A percentile compares a stretch with the other conserved stretches of the same genome.
These are phyloP conservation scores for Porites lutea DNA, from an alignment of 64 coral and sea anemone species.

Conservation along the genomic window DNA sequence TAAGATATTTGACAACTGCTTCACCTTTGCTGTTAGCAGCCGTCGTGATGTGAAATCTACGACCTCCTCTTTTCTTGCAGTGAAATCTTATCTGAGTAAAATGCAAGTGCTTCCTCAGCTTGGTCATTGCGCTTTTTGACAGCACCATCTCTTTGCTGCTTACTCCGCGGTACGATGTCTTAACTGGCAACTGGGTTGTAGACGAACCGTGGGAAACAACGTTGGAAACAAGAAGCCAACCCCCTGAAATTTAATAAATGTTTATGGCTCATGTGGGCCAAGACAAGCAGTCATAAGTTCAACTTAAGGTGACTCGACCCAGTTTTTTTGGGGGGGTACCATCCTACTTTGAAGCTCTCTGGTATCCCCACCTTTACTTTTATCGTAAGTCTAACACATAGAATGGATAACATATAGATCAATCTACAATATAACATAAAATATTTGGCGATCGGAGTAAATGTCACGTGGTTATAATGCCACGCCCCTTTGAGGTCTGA, in stretches of 20 bases:
- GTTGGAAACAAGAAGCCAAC: not conserved
- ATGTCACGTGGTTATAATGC: no score
- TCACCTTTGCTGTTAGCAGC: not conserved
- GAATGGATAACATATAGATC: no score
- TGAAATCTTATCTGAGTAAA: not conserved
- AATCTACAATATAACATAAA: no score
- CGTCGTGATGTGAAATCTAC: slow-evolving; percentile 22
- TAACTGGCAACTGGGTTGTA: not conserved
- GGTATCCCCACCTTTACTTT: no score
- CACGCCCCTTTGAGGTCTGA: no score
- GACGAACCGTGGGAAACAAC: not conserved
- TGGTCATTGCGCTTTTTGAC: not conserved
- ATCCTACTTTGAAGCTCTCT: no score
- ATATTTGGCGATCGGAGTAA: no score
- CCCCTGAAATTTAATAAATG: not conserved
- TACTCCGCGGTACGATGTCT: not conserved
- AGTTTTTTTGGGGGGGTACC: no score
- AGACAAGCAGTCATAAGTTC: no score
- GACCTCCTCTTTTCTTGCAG: not conserved
- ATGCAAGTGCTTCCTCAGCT: not conserved
- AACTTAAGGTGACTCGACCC: no score
- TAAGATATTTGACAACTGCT: not conserved
- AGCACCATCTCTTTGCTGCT: not conserved
- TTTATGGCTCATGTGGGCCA: no score
- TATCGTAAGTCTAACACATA: no score